Percentiles rank a stretch among this genome's conserved stretches.
Conservation (phyloP, 2,797 vertebrate species). For the Centropyge bicolor region DNA sequence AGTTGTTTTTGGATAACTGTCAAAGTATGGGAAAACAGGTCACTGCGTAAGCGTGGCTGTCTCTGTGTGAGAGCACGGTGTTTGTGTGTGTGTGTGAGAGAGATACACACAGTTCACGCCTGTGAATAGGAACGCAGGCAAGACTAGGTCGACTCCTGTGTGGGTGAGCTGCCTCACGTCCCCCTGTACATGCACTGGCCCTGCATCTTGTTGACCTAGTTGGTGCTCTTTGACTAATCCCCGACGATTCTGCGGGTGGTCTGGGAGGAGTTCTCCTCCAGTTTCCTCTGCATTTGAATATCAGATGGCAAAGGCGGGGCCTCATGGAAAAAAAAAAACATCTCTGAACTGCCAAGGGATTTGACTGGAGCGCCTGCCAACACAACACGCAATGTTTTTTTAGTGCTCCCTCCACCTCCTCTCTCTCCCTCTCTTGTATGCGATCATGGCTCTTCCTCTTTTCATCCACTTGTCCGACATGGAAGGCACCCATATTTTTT, state of each 20-base stretch:
- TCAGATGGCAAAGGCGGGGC: conserved; percentile 85
- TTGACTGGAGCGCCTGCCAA: conserved; percentile 81
- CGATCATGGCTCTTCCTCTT: conserved; percentile 45
- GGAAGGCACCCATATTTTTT: conserved; percentile 54
- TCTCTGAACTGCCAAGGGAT: conserved; percentile 77
- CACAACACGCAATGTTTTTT: conserved; percentile 77
- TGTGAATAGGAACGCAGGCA: conserved; percentile 66
- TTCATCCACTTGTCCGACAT: conserved; percentile 68
- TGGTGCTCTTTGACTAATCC: conserved; percentile 88
- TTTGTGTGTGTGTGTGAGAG: conserved; percentile 34
- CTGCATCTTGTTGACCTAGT: conserved; percentile 88
- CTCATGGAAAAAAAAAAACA: conserved; percentile 55
- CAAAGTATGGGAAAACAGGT: conserved; percentile 82
- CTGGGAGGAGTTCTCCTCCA: conserved; percentile 81
- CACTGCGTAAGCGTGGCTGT: conserved; percentile 69
- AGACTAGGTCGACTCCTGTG: conserved; percentile 74
- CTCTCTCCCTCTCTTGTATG: not conserved
- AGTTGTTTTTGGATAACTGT: conserved; percentile 84
- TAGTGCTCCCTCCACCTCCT: conserved; percentile 42
- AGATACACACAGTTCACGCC: conserved; percentile 22
- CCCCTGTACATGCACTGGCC: conserved; percentile 71
- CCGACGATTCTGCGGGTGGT: conserved; percentile 80
- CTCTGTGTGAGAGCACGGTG: conserved; percentile 34
- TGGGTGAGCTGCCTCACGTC: conserved; percentile 68
- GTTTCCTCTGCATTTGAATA: conserved; percentile 86